These are phyloP conservation scores for Ancistrus triradiatus DNA, from an alignment of 2,113 vertebrate species.

Conservation along the genomic window DNA sequence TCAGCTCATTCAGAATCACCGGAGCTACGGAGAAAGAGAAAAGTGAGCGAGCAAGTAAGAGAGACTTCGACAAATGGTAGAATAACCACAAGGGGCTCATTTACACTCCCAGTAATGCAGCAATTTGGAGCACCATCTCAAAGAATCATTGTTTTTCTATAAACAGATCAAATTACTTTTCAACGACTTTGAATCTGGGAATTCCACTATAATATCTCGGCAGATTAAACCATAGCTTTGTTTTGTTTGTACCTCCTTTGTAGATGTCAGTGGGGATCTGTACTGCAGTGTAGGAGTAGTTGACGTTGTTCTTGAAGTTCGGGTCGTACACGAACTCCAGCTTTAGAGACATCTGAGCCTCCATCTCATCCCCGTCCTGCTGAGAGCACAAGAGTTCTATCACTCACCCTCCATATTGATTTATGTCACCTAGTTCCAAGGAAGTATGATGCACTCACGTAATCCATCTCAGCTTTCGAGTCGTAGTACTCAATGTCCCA, in stretches of 20 bases:
- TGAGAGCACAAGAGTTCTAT: conserved; percentile 6
- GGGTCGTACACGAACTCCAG: conserved; percentile 91
- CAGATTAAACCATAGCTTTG: no score
- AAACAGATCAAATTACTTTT: no score
- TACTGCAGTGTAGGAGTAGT: conserved; percentile 92
- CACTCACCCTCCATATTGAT: conserved; percentile 50
- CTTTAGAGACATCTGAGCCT: conserved; percentile 83
- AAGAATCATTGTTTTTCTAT: no score
- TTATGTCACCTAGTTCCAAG: not conserved
- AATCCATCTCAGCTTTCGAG: conserved; percentile 91
- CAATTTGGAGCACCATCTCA: no score
- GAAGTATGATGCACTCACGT: conserved; percentile 73
- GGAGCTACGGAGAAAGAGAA: conserved; percentile 69
- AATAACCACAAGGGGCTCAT: no score
- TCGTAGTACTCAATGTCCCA: conserved; percentile 85
- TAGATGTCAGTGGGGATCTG: conserved; percentile 99
- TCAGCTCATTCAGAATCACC: conserved; percentile 91
- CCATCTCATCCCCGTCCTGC: conserved; percentile 76
- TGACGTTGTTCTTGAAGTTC: conserved; percentile 96
- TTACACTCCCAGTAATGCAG: no score
- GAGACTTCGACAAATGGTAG: not conserved
- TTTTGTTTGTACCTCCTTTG: conserved; percentile 85
- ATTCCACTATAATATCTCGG: no score
- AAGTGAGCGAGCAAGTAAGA: not conserved
- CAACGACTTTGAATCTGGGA: no score